Base-by-base conservation (phyloP, 2,888 invertebrate genomes). In the Rhagophthalmus giganteus region DNA sequence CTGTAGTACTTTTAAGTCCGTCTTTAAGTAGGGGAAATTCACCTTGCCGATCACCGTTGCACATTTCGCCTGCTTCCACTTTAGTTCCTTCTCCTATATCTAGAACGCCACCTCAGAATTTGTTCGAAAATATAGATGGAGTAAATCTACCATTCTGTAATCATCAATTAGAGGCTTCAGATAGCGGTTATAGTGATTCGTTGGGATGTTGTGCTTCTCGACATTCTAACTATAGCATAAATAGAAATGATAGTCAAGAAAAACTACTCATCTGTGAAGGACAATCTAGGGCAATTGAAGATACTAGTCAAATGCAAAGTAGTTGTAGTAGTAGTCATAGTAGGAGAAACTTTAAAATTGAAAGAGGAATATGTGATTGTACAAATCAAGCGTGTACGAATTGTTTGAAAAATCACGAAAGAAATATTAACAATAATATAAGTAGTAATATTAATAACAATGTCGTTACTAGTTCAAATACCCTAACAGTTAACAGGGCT, bases 251-350 rank as follows among this genome's bases (percentile, higher is more conserved):
- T 20, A 39, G 31, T 15, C 50, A 46, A 9, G 44, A 48, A 15
- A 41, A 46, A 14, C 15, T 41, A 10, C 51, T 45, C 8, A 15
- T 33, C 11, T 41, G 41, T 13, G 54, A 49, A 12, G 45, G 39
- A 12, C 12, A 20, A 31, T 49, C 33, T 48, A 51, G 15, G n/a
- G 38, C 30, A 27, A 35, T 49, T 38, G 59, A 61, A 30, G 51
- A 67, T 60, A 73, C 77, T 74, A 78, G 77, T 76, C 77, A 76
- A 63, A 63, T 66, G 53, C 67, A 67, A 59, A 70, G 61, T 54
- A 58, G 66, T 60, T n/a, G n/a, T n/a, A n/a, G n/a, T n/a, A n/a
- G n/a, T n/a, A n/a, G n/a, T n/a, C n/a, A n/a, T n/a, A 67, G 64
- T 57, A 65, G 67, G 61, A 66, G 51, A 46, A 59, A 54, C 54